These are phyloP conservation scores for Harpalus rubripes DNA, from an alignment of 2,888 invertebrate species.

Conservation along the genomic window DNA sequence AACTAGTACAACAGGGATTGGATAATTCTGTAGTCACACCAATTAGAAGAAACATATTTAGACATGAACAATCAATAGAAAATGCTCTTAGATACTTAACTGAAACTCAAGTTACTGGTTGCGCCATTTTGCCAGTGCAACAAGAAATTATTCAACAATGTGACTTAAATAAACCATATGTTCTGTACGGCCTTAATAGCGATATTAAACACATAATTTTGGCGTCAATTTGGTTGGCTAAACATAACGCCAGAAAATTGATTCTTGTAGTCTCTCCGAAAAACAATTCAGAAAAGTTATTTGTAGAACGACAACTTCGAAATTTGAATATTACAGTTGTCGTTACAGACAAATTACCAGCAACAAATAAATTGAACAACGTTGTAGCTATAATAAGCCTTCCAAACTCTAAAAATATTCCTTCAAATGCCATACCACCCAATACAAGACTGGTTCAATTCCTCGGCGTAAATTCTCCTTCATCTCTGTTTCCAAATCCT, in stretches of 20 bases:
- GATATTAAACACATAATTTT: neutral
- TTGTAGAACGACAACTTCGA: neutral
- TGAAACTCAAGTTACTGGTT: constrained; percentile 25
- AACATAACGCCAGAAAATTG: neutral
- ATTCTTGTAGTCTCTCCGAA: neutral
- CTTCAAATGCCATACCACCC: neutral
- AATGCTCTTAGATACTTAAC: constrained; percentile 11
- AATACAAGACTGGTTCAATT: neutral
- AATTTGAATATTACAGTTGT: neutral
- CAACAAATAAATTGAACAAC: neutral
- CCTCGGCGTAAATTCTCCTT: neutral
- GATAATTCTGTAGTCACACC: neutral
- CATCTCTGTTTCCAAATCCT: neutral
- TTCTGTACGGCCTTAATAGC: neutral
- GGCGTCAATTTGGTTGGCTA: neutral
- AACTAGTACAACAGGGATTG: constrained; percentile 21
- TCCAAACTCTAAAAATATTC: neutral
- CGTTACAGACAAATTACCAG: neutral
- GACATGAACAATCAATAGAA: constrained; percentile 4
- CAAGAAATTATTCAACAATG: neutral
- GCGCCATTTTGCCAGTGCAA: constrained; percentile 4
- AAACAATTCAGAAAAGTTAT: neutral
- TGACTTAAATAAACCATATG: neutral
- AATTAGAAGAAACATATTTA: constrained; percentile 32
- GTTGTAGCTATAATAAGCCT: neutral